Base-by-base conservation (phyloP, 2,113 vertebrate genomes). In the Antechinus flavipes region DNA sequence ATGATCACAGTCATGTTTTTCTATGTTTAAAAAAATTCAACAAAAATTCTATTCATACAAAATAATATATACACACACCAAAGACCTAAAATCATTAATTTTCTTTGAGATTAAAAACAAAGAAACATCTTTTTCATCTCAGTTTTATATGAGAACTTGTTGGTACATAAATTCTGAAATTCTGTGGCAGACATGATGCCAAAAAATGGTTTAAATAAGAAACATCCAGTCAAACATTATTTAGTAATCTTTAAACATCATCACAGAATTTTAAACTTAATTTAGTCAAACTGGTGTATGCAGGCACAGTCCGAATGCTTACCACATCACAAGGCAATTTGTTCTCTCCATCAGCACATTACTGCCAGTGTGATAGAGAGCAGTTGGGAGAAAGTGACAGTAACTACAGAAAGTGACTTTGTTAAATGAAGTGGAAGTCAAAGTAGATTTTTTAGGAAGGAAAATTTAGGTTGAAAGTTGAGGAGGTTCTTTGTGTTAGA, bases 81-180 rank as follows among this genome's bases (percentile, higher is more conserved):
- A 91, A 53, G 93, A 90, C 93, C 49, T 42, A 90, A 97, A 96
- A 95, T 91, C 90, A 97, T 30, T 93, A 42, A 97, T 93, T 93
- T 25, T 14, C 68, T 84, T 84, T 84, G n/a, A 47, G 90, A 94
- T 94, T 58, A 93, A 96, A 93, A 53, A 68, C 54, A 22, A 92
- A 91, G 50, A 49, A 94, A 95, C 54, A 49, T 92, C 49, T 95
- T 92, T 94, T 50, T 49, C 89, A 90, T 89, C 58, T 93, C 91
- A 68, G 53, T 56, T 95, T 91, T 96, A 92, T 94, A 97, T 56
- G 91, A 84, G 68, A 92, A 95, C 93, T 91, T 53, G 23, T 96
- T 76, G 54, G 58, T 56, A 95, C 90, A 50, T 49, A 96, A 95
- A 95, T 61, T 95, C 61, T 92, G 91, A 97, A 96, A 84, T 84